Evolutionary conservation across 2,113 vertebrate genomes (phyloP).

Genomic region (Brachypodius melanocephalos): DNA sequence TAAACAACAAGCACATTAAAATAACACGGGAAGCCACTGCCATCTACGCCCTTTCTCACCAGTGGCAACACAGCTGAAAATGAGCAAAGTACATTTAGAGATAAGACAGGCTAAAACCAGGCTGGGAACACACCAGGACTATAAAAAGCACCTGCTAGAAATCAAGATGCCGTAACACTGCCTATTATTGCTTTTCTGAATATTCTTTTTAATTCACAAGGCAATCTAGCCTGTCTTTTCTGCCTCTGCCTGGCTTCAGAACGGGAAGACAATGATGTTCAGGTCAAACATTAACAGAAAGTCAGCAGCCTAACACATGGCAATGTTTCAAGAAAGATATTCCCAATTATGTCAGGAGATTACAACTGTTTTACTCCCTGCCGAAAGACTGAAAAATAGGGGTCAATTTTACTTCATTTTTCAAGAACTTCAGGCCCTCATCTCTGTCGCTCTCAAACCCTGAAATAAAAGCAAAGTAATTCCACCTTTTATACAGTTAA

Average conservation of each 20-base stretch:
- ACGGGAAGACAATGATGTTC: background rate
- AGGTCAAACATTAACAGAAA: background rate
- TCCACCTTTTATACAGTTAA: background rate
- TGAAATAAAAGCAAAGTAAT: background rate
- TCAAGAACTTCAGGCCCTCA: background rate
- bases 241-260: background rate
- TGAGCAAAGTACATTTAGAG: background rate
- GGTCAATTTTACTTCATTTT: background rate
- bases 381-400: background rate
- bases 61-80: background rate
- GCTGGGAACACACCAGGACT: background rate
- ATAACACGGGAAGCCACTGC: background rate
- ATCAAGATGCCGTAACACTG: fast-evolving
- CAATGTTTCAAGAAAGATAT: background rate
- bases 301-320: background rate
- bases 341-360: background rate
- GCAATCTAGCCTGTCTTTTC: background rate
- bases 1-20: background rate
- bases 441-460: background rate
- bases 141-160: background rate
- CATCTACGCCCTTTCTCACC: background rate
- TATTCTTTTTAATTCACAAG: background rate
- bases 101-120: background rate
- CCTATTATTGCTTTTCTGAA: background rate
- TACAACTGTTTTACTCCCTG: background rate